Conservation (phyloP, 2,113 vertebrate genomes). For the Lophius piscatorius region DNA sequence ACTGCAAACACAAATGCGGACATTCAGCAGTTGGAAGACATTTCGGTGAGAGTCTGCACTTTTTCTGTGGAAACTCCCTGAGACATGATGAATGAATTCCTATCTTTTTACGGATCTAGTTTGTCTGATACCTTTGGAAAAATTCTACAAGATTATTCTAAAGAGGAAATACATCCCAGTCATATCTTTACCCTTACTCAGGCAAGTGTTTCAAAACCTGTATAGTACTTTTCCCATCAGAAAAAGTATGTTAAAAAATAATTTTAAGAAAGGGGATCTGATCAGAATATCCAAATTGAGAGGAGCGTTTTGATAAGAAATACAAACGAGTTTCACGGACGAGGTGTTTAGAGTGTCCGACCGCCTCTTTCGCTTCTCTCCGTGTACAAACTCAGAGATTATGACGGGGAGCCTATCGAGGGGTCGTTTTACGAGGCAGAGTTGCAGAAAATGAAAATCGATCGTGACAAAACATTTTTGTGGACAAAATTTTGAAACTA, state of each 20-base stretch:
- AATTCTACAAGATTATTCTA: too few species aligned
- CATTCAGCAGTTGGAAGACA: too few species aligned
- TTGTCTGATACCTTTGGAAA: too few species aligned
- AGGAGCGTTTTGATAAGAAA: slow-evolving; percentile 2
- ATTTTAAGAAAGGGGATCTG: not conserved
- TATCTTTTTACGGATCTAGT: too few species aligned
- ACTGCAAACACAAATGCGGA: too few species aligned
- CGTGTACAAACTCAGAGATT: not conserved
- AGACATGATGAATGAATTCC: too few species aligned
- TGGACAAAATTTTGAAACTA: not conserved
- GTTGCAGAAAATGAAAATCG: not conserved
- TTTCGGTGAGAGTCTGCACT: too few species aligned
- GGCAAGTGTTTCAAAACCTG: not conserved
- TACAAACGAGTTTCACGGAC: not conserved
- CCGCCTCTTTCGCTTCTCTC: not conserved
- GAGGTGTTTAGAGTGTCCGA: not conserved
- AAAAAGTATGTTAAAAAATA: not conserved
- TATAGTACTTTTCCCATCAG: not conserved
- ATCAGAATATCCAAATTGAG: not conserved
- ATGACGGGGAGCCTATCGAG: not conserved
- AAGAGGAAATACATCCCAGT: too few species aligned
- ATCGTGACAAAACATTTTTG: not conserved
- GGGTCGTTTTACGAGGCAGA: not conserved
- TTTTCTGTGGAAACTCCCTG: too few species aligned
- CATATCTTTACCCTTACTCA: too few species aligned